Base-by-base conservation (phyloP, 2,888 invertebrate species). In the Stenotaenia linearis region DNA sequence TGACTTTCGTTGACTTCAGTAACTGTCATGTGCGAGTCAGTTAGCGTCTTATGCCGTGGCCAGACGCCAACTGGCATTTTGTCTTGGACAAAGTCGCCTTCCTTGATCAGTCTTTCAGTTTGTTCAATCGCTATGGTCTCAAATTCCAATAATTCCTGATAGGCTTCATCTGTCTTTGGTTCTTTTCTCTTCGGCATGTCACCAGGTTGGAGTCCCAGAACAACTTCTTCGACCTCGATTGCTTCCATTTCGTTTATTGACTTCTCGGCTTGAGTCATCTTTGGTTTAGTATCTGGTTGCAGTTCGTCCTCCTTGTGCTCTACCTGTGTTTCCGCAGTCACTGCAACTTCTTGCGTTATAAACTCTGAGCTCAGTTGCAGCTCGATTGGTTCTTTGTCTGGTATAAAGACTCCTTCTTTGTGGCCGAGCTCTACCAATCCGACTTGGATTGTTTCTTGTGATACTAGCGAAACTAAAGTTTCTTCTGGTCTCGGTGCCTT, bases 371-470 rank as follows among this genome's bases (percentile, higher is more conserved):
- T n/a, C 5, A 69, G 37, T 5, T 78, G 40, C 35, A 69, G 15
- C 23, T 69, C 78, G 28, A 75, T 61, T 1, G 80, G 79, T 23
- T 45, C 37, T 79, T 79, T 79, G 25, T 77, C 80, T 7, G 61
- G 45, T 18, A 78, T 75, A 12, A 82, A 78, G 18, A 77, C 79
- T 10, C 80, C 81, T 82, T 83, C 83, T 77, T 80, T 80, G 45
- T 80, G 40, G 61, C 78, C 80, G 12, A 78, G 10, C 50, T 81
- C 80, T 1, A 78, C 80, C 79, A 82, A 82, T 61, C 77, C 79
- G 2, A 82, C 78, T 37, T 50, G 78, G 6, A 83, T n/a, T 12
- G 82, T 79, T 61, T 82, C 80, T 28, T 80, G 80, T 40, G 80
- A 80, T 30, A 81, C 79, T 37, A 77, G 79, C 18, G 78, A 80